These are phyloP conservation scores for Petrosia ficiformis DNA, from an alignment of 37 sponge, comb jelly and placozoan species.

Conservation along the genomic window DNA sequence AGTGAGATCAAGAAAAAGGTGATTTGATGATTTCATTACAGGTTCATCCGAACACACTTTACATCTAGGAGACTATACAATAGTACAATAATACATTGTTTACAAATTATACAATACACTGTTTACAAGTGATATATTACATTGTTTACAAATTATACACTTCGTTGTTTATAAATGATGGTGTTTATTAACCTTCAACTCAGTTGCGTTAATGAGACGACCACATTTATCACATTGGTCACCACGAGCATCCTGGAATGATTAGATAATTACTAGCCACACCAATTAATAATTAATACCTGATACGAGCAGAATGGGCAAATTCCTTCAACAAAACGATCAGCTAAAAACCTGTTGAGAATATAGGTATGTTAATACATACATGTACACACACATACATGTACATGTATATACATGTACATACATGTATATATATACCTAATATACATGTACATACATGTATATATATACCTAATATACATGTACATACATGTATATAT, in stretches of 20 bases:
- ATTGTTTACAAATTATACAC: background rate
- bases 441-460: too few species aligned
- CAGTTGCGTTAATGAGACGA: constrained; percentile 91
- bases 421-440: too few species aligned
- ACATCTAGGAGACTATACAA: constrained; percentile 73
- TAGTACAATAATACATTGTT: background rate
- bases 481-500: too few species aligned
- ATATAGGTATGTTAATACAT: too few species aligned
- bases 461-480: too few species aligned
- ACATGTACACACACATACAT: too few species aligned
- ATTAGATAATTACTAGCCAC: background rate
- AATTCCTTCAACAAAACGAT: constrained; percentile 94
- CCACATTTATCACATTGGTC: constrained; percentile 99
- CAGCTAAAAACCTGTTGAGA: constrained; percentile 86
- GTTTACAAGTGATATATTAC: background rate
- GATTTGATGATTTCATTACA: constrained; percentile 70
- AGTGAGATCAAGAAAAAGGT: constrained; percentile 89
- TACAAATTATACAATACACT: too few species aligned
- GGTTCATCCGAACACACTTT: constrained; percentile 84
- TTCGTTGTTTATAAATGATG: background rate
- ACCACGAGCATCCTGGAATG: constrained; percentile 85
- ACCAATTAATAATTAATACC: constrained; percentile 11
- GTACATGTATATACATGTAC: too few species aligned
- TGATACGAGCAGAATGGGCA: constrained; percentile 92
- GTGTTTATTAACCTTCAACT: constrained; percentile 62